phyloP scores from a whole-genome alignment of 1,140 invertebrate species.

The Calephelis virginiensis region DNA sequence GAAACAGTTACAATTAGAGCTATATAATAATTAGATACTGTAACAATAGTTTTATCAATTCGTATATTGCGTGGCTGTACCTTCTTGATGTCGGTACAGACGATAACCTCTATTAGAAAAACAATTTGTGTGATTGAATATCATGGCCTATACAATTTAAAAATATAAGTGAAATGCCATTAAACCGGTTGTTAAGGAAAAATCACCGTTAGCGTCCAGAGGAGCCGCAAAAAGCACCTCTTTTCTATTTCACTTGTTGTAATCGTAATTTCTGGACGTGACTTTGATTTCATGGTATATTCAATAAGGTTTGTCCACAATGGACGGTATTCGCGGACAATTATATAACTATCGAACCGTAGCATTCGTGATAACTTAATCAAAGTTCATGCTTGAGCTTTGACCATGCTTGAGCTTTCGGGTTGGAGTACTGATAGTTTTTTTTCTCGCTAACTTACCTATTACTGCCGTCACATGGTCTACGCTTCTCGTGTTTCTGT shows the following conservation, averaged over 20 bases:
- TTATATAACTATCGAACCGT: conserved; percentile 58
- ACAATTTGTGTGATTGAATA: too few species aligned
- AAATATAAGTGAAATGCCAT: neutral
- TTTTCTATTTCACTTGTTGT: conserved; percentile 71
- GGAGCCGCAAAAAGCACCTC: conserved; percentile 14
- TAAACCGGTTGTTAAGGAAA: neutral
- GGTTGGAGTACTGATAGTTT: neutral
- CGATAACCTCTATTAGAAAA: too few species aligned
- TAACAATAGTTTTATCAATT: too few species aligned
- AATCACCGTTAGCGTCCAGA: conserved; percentile 1
- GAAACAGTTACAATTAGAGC: too few species aligned
- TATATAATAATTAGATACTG: too few species aligned
- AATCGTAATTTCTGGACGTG: conserved; percentile 64
- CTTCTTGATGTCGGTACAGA: too few species aligned
- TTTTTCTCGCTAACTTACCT: neutral
- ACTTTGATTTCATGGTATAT: conserved; percentile 65
- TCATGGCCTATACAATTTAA: too few species aligned
- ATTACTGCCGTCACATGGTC: neutral
- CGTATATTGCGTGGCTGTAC: too few species aligned
- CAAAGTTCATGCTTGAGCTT: conserved; percentile 26
- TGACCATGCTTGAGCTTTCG: conserved; percentile 10
- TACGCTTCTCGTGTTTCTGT: too few species aligned
- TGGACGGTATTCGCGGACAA: conserved; percentile 46
- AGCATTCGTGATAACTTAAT: conserved; percentile 49
- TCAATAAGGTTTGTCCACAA: conserved; percentile 51